Evolutionary conservation across 2,113 vertebrate genomes (phyloP), one percentile per base, ranked within the genome.

Genomic region (Etheostoma cragini): DNA sequence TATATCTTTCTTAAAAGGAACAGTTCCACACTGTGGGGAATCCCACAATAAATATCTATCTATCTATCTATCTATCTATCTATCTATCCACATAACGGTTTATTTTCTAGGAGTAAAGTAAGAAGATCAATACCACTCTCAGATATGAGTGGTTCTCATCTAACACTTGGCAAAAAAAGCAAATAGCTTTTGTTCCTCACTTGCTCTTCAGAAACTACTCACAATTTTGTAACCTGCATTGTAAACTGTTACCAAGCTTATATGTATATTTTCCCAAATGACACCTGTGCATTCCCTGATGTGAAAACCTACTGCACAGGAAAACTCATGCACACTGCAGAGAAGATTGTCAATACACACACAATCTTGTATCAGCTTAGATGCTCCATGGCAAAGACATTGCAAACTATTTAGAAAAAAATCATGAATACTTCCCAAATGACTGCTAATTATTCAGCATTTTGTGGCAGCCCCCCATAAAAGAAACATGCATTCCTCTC

Each of bases 401-500:
- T 45, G 30, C 3, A 72, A 42, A 58, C 49, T 22, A 45, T 6
- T 65, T 3, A 19, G 22, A 61, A 30, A 53, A 38, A 38, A 2
- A 45, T 3, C 24, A 53, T 66, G 19, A 83, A 30, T 33, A 38
- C 46, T 42, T 4, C 19, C 17, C 3, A 30, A 15, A 46, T 56
- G 38, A 63, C 53, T n/a, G 6, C 19, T 62, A 33, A 65, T 58
- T 4, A 65, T 53, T 70, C 12, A 24, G 19, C 24, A 65, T 69
- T 76, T 65, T 52, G 22, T 76, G 42, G 4, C 26, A 19, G 16
- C 1, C 11, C 35, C 16, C 14, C 30, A 49, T 15, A 53, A 52
- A 35, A 61, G 22, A 81, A 61, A 24, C 17, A 49, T 22, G 30
- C 60, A 80, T 82, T 80, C 60, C 71, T 47, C 53, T 58, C n/a